Evolutionary conservation across 1,140 invertebrate species (phyloP), one percentile per base, ranked within the genome.

Genomic region (Procambarus virginalis): DNA sequence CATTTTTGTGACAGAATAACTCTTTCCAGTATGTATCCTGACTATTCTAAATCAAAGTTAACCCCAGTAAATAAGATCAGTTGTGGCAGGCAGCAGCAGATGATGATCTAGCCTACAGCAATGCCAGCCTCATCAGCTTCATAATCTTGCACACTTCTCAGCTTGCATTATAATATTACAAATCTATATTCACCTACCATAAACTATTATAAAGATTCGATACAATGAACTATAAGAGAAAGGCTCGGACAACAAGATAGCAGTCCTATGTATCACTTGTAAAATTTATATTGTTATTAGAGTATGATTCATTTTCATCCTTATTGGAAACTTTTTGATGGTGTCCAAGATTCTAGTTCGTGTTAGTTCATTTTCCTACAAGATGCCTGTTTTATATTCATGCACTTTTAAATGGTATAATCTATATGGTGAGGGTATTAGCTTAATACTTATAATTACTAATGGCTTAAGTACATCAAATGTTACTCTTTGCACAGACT

Each of bases 221-320:
- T 70, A 84, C 45, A 22, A 49, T 73, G 82, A 49, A 49, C 17
- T 70, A 48, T n/a, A 49, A 34, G 68, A 84, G 82, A 84, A 84
- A 84, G 82, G 82, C 82, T 84, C 82, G 82, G 12, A 68, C 48
- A 84, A 84, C 82, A 84, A 84, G 82, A 49, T 49, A 45, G 45
- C 49, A 49, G 49, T 73, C 58, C 68, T 55, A 64, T 68, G 60
- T 73, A 9, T 73, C 82, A 64, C 60, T 51, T 64, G 45, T 64
- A n/a, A 83, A 48, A 68, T 68, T 22, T 68, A 68, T 48, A 17
- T n/a, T 22, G 22, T 22, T 83, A 64, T 20, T 60, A 55, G 8
- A 55, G 51, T 8, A 9, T 12, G 51, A 55, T 8, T 55, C 8
- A 17, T 34, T 46, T 70, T 48, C 60, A 73, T 49, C 45, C 60